A percentile compares a stretch with the other conserved stretches of the same genome.
Conservation (phyloP, 2,113 vertebrate genomes). For the Climacteris rufus region DNA sequence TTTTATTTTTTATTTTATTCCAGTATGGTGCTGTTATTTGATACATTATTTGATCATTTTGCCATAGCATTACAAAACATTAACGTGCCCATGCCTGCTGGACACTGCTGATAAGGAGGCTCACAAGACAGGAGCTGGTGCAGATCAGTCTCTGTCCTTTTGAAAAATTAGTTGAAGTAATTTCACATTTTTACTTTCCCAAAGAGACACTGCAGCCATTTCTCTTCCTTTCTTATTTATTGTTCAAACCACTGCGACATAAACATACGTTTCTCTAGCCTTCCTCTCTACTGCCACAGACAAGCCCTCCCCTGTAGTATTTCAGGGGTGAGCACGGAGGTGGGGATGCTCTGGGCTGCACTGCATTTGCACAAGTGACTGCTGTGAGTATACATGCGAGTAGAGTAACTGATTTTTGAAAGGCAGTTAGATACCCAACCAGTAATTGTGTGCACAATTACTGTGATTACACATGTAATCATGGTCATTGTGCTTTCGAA, state of each 20-base stretch:
- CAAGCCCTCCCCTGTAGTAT: background rate
- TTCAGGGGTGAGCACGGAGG: background rate
- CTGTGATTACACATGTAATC: slow-evolving; percentile 61
- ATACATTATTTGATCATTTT: slow-evolving; percentile 40
- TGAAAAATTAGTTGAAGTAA: slow-evolving; percentile 57
- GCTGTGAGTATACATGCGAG: slow-evolving; percentile 16
- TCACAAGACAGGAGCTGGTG: slow-evolving; percentile 12
- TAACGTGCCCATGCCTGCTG: slow-evolving; percentile 38
- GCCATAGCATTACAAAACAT: slow-evolving; percentile 25
- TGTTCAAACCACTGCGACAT: background rate
- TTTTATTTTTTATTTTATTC: background rate
- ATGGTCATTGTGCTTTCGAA: slow-evolving; percentile 53
- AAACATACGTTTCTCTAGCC: background rate
- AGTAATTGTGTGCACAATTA: slow-evolving; percentile 56
- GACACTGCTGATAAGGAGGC: slow-evolving; percentile 62
- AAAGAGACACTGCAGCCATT: slow-evolving; percentile 23
- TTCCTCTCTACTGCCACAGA: background rate
- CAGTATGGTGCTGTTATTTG: background rate
- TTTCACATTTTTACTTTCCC: slow-evolving; percentile 51
- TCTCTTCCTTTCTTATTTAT: slow-evolving; percentile 24
- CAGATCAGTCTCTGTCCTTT: slow-evolving; percentile 61
- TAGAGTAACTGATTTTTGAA: slow-evolving; percentile 28
- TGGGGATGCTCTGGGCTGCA: background rate
- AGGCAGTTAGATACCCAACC: slow-evolving; percentile 33
- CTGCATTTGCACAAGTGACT: slow-evolving; percentile 25